These are phyloP conservation scores for Cygnus olor DNA, from an alignment of 2,797 vertebrate genomes.

Conservation along the genomic window DNA sequence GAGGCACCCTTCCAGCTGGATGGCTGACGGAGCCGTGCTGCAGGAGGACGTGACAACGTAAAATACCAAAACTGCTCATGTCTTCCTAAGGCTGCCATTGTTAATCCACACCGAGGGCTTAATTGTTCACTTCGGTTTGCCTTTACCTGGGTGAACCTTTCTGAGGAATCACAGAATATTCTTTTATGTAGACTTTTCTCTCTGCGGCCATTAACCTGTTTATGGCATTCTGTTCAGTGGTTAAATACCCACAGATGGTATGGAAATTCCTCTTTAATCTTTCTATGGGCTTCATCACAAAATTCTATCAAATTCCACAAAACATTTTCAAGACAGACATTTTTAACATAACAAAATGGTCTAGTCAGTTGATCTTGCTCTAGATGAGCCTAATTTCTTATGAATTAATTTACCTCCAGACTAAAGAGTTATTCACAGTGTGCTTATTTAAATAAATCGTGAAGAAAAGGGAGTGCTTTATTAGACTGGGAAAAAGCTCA, in stretches of 20 bases:
- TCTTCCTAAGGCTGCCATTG: background rate
- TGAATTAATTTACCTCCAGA: background rate
- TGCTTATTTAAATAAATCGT: background rate
- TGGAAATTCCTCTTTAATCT: background rate
- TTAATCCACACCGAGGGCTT: background rate
- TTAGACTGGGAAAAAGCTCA: background rate
- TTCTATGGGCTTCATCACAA: background rate
- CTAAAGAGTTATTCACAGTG: background rate
- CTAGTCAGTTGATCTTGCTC: background rate
- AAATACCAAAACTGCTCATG: background rate
- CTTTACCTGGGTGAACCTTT: background rate
- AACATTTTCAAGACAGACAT: background rate
- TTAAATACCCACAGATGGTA: background rate
- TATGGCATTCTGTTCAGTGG: background rate
- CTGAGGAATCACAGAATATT: background rate
- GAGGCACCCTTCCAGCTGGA: background rate
- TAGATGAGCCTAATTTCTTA: conserved; percentile 17
- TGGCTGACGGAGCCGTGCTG: background rate
- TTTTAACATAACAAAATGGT: conserved; percentile 3
- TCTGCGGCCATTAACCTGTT: background rate
- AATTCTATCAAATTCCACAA: background rate
- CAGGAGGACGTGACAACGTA: background rate
- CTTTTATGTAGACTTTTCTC: background rate
- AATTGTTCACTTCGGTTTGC: background rate
- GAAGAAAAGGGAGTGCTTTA: background rate